Percentiles rank a stretch among this genome's conserved stretches.
Conservation (phyloP, 1,140 invertebrate species). For the Drosophila ambigua region DNA sequence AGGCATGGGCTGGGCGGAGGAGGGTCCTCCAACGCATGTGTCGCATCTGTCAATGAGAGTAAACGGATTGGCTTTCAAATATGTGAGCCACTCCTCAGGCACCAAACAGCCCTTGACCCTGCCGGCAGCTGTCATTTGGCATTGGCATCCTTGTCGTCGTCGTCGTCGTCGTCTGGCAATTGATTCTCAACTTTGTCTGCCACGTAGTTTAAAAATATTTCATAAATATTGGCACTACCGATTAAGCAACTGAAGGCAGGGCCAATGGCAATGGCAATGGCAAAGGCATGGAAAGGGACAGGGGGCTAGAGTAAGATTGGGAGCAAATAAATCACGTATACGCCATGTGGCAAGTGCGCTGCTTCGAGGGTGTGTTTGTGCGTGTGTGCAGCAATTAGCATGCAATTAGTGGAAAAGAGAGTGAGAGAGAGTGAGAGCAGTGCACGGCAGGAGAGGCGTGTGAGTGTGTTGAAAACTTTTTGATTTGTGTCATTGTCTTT, state of each 20-base stretch:
- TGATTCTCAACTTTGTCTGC: conserved; percentile 70
- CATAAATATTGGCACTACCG: conserved; percentile 74
- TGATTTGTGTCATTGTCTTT: conserved; percentile 76
- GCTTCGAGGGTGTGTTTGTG: conserved; percentile 3
- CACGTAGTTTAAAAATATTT: conserved; percentile 80
- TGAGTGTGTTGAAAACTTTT: conserved; percentile 59
- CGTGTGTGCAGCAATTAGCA: conserved; percentile 66
- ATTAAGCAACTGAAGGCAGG: conserved; percentile 22
- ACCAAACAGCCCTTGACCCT: conserved; percentile 23
- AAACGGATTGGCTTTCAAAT: conserved; percentile 77
- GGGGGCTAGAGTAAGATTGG: background rate
- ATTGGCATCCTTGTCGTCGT: too few species aligned
- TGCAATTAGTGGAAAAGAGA: conserved; percentile 58
- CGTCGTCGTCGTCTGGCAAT: conserved; percentile 44
- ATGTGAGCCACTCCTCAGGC: conserved; percentile 13
- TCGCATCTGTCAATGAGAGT: conserved; percentile 79
- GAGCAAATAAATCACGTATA: conserved; percentile 74
- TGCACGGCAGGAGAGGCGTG: background rate
- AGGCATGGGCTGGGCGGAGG: background rate
- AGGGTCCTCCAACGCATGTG: conserved; percentile 62
- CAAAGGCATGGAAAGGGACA: background rate
- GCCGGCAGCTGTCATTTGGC: conserved; percentile 39
- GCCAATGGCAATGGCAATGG: background rate
- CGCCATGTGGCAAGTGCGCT: conserved; percentile 36
- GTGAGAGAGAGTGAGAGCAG: background rate